Conservation (phyloP, 2,888 invertebrate genomes). For the Tachina lurida region DNA sequence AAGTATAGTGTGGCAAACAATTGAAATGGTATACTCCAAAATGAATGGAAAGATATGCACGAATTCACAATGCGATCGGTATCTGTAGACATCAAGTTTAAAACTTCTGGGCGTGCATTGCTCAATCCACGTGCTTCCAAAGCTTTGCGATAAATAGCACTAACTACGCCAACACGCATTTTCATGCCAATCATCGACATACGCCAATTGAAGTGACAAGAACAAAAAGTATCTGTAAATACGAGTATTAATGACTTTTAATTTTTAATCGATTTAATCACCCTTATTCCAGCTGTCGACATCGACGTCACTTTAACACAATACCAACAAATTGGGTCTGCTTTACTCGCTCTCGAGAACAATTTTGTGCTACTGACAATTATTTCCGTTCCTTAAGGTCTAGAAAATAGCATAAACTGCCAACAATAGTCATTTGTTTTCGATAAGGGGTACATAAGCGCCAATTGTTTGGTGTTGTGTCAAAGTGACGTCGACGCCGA, state of each 20-base stretch:
- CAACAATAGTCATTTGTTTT: no score
- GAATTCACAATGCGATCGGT: constrained; percentile 97
- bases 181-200: constrained; percentile 93
- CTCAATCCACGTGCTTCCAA: constrained; percentile 83
- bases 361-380: no score
- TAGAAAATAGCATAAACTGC: no score
- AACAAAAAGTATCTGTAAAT: constrained; percentile 88
- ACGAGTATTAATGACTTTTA: not conserved
- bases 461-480: no score
- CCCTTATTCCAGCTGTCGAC: no score
- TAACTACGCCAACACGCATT: constrained; percentile 93
- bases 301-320: no score
- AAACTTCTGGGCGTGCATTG: constrained; percentile 90
- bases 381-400: no score
- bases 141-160: constrained; percentile 88
- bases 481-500: no score
- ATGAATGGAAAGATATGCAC: constrained; percentile 96
- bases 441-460: no score
- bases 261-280: not conserved
- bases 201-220: constrained; percentile 94
- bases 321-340: no score
- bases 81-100: constrained; percentile 98
- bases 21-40: constrained; percentile 95
- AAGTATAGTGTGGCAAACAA: constrained; percentile 89
- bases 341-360: no score